phyloP scores from a whole-genome alignment of 92 coral and sea anemone species.

The Phenganax marumi region DNA sequence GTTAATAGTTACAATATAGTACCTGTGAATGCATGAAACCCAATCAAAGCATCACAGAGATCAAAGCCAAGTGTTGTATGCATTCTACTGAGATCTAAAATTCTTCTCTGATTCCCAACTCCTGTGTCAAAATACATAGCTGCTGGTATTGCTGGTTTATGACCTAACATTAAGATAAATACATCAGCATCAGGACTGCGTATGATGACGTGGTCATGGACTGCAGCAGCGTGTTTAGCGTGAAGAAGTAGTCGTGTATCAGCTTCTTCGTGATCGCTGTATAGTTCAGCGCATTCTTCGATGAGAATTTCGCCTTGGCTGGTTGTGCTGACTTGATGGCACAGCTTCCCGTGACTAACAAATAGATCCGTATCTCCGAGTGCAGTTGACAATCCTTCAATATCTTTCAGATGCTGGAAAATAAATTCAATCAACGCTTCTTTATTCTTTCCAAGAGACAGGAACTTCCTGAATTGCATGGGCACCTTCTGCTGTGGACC shows the following conservation, averaged over 20 bases:
- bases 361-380: background rate
- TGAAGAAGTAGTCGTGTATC: slow-evolving; percentile 52
- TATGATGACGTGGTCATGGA: background rate
- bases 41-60: background rate
- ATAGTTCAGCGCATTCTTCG: background rate
- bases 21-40: slow-evolving; percentile 13
- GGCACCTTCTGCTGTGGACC: slow-evolving; percentile 7
- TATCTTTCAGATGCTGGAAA: background rate
- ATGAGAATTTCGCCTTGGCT: background rate
- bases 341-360: slow-evolving; percentile 11
- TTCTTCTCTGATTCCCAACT: slow-evolving; percentile 8
- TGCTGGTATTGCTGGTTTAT: background rate
- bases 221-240: slow-evolving; percentile 35
- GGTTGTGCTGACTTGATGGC: background rate
- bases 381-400: background rate
- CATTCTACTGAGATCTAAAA: background rate
- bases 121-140: slow-evolving; percentile 38
- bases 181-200: slow-evolving; percentile 45
- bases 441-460: background rate
- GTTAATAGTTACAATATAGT: too few species aligned
- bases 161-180: background rate
- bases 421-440: slow-evolving; percentile 14
- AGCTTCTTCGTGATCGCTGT: slow-evolving; percentile 30
- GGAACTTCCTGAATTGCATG: background rate
- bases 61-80: background rate